Base-by-base conservation (phyloP, 1,140 invertebrate species). In the Zaprionus ghesquierei region DNA sequence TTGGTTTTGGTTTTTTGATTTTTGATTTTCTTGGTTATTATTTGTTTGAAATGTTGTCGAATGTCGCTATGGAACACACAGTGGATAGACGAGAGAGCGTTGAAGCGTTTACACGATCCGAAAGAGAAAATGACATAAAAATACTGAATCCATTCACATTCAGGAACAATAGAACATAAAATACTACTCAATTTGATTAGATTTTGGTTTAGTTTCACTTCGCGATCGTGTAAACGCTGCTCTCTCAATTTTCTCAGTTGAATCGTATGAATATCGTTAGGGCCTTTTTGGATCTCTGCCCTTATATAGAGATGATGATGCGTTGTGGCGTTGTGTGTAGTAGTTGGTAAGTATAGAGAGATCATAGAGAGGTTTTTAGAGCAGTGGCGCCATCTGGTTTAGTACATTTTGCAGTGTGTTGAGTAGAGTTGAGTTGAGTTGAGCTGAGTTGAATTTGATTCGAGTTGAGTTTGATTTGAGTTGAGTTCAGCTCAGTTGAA, bases 361-460 rank as follows among this genome's bases (percentile, higher is more conserved):
- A 54, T 58, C 13, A 65, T 61, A 78, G 63, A 79, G 33, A 63
- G 58, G 41, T 60, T 81, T 64, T 77, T 62, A 68, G 68, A 81
- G 78, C 77, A 61, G 79, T 74, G 38, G 78, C 79, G 80, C 70
- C 69, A 58, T 65, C 70, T 46, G 62, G 55, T 79, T 82, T 72
- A 82, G 76, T 82, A 84, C 58, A 53, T 63, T 72, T 79, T 54
- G 59, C 65, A 72, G 72, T 72, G 62, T 82, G 15, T 66, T 49
- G 60, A 51, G 68, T 72, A 20, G 44, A 61, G 66, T 78, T 53
- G 75, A 61, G 60, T 69, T 77, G 75, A 29, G 55, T 49, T 64
- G 66, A 77, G 50, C 29, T 56, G 53, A 51, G 44, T 33, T 56
- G 41, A 25, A 58, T 56, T 25, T 2, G 59, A 50, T 66, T 71